Percentiles rank a stretch among this genome's conserved stretches.
phyloP scores from a whole-genome alignment of 2,888 invertebrate genomes.

The Luffia ferchaultella region DNA sequence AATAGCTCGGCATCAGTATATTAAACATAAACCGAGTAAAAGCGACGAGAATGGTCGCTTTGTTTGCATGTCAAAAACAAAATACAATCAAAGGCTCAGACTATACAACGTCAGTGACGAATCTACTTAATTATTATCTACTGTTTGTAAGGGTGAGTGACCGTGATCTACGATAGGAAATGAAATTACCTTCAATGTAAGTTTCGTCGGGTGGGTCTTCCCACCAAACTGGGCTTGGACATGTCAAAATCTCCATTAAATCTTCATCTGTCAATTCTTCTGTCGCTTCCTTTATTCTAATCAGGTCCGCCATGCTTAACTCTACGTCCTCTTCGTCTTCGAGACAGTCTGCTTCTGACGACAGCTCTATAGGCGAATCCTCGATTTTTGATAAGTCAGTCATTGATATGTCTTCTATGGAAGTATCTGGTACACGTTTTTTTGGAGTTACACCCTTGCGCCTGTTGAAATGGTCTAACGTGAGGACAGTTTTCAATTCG shows the following conservation, averaged over 20 bases:
- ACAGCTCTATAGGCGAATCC: slow-evolving; percentile 18
- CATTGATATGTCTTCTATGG: background rate
- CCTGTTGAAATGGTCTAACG: slow-evolving; percentile 25
- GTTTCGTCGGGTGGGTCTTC: slow-evolving; percentile 32
- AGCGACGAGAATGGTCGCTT: no score
- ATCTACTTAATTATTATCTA: no score
- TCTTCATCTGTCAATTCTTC: slow-evolving; percentile 36
- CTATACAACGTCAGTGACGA: no score
- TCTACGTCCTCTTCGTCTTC: background rate
- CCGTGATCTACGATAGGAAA: no score
- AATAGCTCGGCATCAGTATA: no score
- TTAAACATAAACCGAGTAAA: no score
- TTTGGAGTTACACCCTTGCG: slow-evolving; percentile 31
- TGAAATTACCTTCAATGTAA: slow-evolving; percentile 37
- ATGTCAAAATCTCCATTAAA: slow-evolving; percentile 46
- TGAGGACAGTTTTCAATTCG: slow-evolving; percentile 25
- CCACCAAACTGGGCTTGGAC: slow-evolving; percentile 59
- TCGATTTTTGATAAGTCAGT: background rate
- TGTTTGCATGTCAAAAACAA: no score
- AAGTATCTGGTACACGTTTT: slow-evolving; percentile 13
- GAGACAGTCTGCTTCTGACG: background rate
- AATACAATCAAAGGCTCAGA: no score
- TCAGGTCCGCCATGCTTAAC: background rate
- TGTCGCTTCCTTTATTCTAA: background rate
- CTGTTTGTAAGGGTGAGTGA: no score